Conservation (phyloP, 2,888 invertebrate species). For the Agonopterix heracliana region DNA sequence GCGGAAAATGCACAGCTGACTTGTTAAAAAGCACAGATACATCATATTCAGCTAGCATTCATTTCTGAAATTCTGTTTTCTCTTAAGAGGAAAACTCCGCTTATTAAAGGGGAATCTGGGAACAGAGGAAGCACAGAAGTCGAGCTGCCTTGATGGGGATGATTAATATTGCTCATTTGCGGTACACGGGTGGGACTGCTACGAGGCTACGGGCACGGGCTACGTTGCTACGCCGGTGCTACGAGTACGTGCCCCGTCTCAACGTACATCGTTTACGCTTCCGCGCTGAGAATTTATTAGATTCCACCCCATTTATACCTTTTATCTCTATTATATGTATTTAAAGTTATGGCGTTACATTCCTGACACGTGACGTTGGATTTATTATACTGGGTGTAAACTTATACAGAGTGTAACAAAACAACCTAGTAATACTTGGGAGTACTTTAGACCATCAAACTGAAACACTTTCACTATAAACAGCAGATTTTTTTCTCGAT, state of each 20-base stretch:
- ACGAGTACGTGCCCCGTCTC: slow-evolving; percentile 68
- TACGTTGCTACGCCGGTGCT: slow-evolving; percentile 43
- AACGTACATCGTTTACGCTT: slow-evolving; percentile 70
- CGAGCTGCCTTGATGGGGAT: slow-evolving; percentile 66
- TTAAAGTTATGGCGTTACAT: slow-evolving; percentile 44
- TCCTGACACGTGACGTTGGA: slow-evolving; percentile 22
- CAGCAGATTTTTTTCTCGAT: too few species aligned
- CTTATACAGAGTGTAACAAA: too few species aligned
- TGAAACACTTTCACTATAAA: too few species aligned
- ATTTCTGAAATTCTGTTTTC: slow-evolving; percentile 10
- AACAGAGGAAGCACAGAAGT: slow-evolving; percentile 63
- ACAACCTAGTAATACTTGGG: too few species aligned
- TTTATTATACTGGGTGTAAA: too few species aligned
- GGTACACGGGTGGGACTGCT: slow-evolving; percentile 38
- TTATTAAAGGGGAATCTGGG: slow-evolving; percentile 55
- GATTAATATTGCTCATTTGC: slow-evolving; percentile 75
- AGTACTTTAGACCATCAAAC: too few species aligned
- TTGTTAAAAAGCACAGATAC: too few species aligned
- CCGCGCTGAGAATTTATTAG: slow-evolving; percentile 69
- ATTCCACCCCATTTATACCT: slow-evolving; percentile 67
- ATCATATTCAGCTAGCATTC: too few species aligned
- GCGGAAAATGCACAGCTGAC: too few species aligned
- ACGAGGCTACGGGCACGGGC: slow-evolving; percentile 21
- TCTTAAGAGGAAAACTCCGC: slow-evolving; percentile 32
- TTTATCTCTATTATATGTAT: slow-evolving; percentile 64